Evolutionary conservation across 2,113 vertebrate genomes (phyloP).

Genomic region (Phylloscopus whistleri): DNA sequence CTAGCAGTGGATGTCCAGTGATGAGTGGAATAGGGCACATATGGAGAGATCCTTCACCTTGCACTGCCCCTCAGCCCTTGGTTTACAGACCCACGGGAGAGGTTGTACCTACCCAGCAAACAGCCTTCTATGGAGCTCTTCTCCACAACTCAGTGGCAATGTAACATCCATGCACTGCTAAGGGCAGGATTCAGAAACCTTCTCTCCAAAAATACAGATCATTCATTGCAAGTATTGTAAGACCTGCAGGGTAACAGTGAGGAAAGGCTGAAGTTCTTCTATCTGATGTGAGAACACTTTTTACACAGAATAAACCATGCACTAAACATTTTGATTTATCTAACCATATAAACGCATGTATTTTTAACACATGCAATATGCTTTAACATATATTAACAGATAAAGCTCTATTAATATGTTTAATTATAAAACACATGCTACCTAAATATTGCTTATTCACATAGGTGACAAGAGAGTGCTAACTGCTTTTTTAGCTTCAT

Average conservation of each 20-base stretch:
- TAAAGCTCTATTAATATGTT: background rate
- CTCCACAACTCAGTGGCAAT: background rate
- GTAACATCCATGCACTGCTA: background rate
- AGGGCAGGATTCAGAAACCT: background rate
- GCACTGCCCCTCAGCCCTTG: background rate
- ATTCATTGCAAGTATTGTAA: background rate
- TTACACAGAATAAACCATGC: background rate
- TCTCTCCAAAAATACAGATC: background rate
- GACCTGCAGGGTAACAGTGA: background rate
- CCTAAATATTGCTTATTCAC: background rate
- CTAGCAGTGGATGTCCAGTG: background rate
- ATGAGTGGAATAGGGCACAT: background rate
- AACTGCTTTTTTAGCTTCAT: background rate
- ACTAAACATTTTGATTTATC: background rate
- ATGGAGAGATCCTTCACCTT: background rate
- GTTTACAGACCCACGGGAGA: background rate
- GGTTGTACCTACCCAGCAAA: background rate
- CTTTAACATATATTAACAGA: background rate
- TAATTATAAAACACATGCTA: background rate
- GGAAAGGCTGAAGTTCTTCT: background rate
- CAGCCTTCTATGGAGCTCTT: background rate
- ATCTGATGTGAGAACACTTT: fast-evolving
- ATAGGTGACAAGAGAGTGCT: background rate
- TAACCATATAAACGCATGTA: background rate
- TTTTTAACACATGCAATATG: background rate